These are phyloP conservation scores for Rhodeus uyekii DNA, from an alignment of 2,797 vertebrate species.

Conservation along the genomic window DNA sequence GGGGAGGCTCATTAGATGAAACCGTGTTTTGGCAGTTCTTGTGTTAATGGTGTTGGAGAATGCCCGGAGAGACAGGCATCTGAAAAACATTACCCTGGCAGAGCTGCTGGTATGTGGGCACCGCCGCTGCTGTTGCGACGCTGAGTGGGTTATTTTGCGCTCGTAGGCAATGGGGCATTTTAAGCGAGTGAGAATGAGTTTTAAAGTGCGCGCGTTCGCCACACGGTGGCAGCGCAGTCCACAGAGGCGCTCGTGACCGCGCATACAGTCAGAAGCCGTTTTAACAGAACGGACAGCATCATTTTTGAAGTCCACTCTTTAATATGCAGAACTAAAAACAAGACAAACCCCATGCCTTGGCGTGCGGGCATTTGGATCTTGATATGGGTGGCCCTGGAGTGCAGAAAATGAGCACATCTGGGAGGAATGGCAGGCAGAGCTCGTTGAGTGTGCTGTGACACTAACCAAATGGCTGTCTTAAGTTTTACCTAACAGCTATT, in stretches of 20 bases:
- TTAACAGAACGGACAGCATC: conserved; percentile 3
- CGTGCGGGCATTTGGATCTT: conserved; percentile 68
- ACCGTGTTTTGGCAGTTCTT: conserved; percentile 43
- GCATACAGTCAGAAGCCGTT: not conserved
- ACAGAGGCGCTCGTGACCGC: not conserved
- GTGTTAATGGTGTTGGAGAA: conserved; percentile 49
- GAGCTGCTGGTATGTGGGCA: conserved; percentile 44
- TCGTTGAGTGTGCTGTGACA: conserved; percentile 65
- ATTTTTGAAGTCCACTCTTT: conserved; percentile 1
- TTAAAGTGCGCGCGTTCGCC: not conserved
- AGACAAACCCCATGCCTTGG: not conserved
- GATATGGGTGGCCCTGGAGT: conserved; percentile 68
- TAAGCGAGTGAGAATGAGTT: not conserved
- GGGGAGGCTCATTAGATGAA: conserved; percentile 46
- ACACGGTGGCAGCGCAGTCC: conserved; percentile 23
- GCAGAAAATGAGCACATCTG: conserved; percentile 68
- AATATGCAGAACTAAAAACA: not conserved
- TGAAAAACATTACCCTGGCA: conserved; percentile 59
- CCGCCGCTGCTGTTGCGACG: conserved; percentile 37
- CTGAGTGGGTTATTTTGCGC: not conserved
- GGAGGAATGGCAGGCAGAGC: conserved; percentile 66
- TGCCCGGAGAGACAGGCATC: conserved; percentile 54
- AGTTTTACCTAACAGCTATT: conserved; percentile 48
- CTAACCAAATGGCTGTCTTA: conserved; percentile 63
- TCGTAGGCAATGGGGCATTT: not conserved